Base-by-base conservation (phyloP, 2,797 vertebrate genomes). In the Crypturellus tataupa region DNA sequence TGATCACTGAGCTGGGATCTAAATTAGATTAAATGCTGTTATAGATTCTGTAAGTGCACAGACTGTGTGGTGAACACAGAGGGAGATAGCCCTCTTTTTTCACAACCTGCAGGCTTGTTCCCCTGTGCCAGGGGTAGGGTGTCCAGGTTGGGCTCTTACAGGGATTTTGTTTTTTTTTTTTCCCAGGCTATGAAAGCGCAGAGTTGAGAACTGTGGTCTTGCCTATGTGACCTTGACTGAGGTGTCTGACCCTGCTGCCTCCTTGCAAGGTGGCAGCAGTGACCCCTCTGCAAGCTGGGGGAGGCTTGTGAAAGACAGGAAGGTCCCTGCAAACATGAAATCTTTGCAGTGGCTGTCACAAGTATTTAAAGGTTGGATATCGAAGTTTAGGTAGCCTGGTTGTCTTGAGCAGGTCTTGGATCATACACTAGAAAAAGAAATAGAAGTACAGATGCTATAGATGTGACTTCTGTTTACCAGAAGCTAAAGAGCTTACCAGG, bases 21-120 rank as follows among this genome's bases (percentile, higher is more conserved):
- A 88, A 92, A 91, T 90, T 82, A 87, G 93, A 95, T 77, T 81
- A 89, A 95, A 35, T 23, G 58, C 69, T 90, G 82, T 77, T 94
- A 12, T 35, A 56, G 44, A 23, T 92, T 76, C 65, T 79, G 31
- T 40, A 79, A 77, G 70, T 13, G 23, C 53, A 56, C 33, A 2
- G 37, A 35, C 59, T 78, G 33, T 39, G 76, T 16, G 21, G 53
- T 17, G 37, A 73, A 87, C 14, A 3, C 31, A 42, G 40, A 5
- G 37, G 65, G 46, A 40, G 62, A 27, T 20, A 46, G 21, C 40
- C 44, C 13, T 63, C 1, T 1, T 29, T 62, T 60, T 55, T 65
- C 20, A 4, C 6, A 82, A 51, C 44, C 64, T 78, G 25, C 16
- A 40, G 73, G 5, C 42, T 73, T 49, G 31, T 63, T 85, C 55